Evolutionary conservation across 2,797 vertebrate genomes (phyloP), one percentile per base, ranked within the genome.

Genomic region (Hoplostethus atlanticus): DNA sequence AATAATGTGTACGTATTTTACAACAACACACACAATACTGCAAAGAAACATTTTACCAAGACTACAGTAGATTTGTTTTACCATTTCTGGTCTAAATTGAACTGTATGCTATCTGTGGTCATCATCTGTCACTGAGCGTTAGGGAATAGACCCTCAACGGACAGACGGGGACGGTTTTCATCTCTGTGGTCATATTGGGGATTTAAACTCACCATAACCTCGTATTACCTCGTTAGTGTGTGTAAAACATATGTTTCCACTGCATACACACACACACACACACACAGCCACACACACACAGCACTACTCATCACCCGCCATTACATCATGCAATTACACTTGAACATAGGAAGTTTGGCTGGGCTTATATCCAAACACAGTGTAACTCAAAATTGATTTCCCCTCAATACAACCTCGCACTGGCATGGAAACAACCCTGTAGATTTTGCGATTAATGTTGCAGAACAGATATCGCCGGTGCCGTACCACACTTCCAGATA

Each of bases 321-420:
- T 84, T 88, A 89, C 85, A 88, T 92, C 83, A 87, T 74, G 82
- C 79, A 86, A 90, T 92, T 85, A 85, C 77, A 80, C 48, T 63
- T 38, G 68, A 90, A 88, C 89, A 87, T 60, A 66, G 46, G 77
- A 87, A 78, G 70, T 72, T 74, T 71, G 68, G 64, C 79, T 36
- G 79, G 87, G 81, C 79, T 75, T 25, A 57, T 64, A 64, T 91
- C 84, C 80, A 83, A 86, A 85, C 76, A 76, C 68, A 63, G 77
- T 85, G 83, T 79, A 83, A 71, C 76, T 73, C 74, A 42, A 28
- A 79, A 87, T 88, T 81, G 89, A 90, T 90, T 86, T 86, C 69
- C 67, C 79, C 67, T 62, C 68, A 40, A 60, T 58, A 66, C 66
- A 40, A 62, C 64, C 74, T 54, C 72, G 47, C 46, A 21, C 81